Evolutionary conservation across 1,140 invertebrate genomes (phyloP), one percentile per base, ranked within the genome.

Genomic region (Drosophila azteca): DNA sequence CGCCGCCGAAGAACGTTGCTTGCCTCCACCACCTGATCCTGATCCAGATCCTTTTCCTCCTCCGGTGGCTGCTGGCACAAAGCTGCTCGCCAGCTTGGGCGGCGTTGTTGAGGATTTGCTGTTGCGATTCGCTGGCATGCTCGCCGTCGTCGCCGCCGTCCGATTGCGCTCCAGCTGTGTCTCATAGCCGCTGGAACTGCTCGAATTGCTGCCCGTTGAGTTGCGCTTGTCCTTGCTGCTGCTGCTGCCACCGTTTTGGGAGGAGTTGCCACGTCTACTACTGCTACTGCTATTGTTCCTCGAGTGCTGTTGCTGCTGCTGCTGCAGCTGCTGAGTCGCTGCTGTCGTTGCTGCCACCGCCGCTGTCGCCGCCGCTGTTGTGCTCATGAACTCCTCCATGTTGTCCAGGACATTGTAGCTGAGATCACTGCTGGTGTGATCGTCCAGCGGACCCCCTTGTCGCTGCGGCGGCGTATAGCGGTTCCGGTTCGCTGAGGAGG

Each of bases 391-490:
- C 44, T 91, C 82, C 39, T 82, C 90, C 50, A 90, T 78, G 66
- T 90, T 91, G 26, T 91, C 85, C 52, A 91, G 71, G 58, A 91
- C 82, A 73, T 83, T 91, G 59, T 91, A 91, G 48, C 79, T 91
- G 57, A 91, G 64, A 58, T 91, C 90, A 51, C 68, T 76, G 60
- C 68, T 81, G 57, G 62, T 83, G 67, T 87, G 87, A 63, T 91
- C 90, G 48, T 90, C 82, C 70, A 88, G 39, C 31, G 78, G 79
- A 7, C 74, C 69, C 6, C 63, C 79, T 22, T 84, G 73, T 2
- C 77, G 60, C 62, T 90, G 85, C 6, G 84, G 79, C n/a, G 82
- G 82, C 24, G 82, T 87, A 50, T 88, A 88, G 0, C 81, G 77
- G 64, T 60, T 87, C 6, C 81, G 73, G 62, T 66, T 82, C 6